Evolutionary conservation across 2,113 vertebrate species (phyloP), one percentile per base, ranked within the genome.

Genomic region (Aythya baeri): DNA sequence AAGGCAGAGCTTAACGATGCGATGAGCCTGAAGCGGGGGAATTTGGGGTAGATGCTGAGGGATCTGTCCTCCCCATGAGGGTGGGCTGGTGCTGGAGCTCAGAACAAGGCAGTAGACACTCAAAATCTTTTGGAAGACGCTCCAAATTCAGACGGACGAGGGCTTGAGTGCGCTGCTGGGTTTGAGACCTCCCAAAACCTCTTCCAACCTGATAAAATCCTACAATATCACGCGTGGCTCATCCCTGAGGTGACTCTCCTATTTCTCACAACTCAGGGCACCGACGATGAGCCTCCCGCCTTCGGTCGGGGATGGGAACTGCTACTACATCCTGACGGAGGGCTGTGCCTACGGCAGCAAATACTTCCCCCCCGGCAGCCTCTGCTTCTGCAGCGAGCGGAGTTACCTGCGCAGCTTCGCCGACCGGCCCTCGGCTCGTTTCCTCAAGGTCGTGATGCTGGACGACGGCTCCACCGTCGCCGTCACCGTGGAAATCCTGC

Each of bases 271-370:
- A 6, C n/a, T 4, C 66, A 94, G 89, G 44, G 34, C 11, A 27
- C 4, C 11, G 4, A 55, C 68, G 9, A 95, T 88, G 85, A 89
- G 36, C 77, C 66, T 58, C 61, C 77, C 25, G 1, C 92, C 86
- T 78, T 46, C 62, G 2, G 9, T 57, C 2, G 81, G 50, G 0
- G 88, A 95, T 0, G 59, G 76, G 20, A 94, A 96, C 4, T 21
- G 86, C 26, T 99, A 97, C 92, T 99, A 97, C 95, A 99, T 99
- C 78, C 6, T 98, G 29, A 97, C 87, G 1, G 96, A 96, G 66
- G 86, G 93, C 25, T 44, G 91, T 0, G 17, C 94, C 1, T 7
- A 46, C 1, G 97, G 97, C 54, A 94, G 61, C 91, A 11, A 26
- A 3, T 36, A 29, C 16, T 29, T 94, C 36, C 70, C 44, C 0